These are phyloP conservation scores for Chloroclysta siterata DNA, from an alignment of 2,888 invertebrate genomes.

Conservation along the genomic window DNA sequence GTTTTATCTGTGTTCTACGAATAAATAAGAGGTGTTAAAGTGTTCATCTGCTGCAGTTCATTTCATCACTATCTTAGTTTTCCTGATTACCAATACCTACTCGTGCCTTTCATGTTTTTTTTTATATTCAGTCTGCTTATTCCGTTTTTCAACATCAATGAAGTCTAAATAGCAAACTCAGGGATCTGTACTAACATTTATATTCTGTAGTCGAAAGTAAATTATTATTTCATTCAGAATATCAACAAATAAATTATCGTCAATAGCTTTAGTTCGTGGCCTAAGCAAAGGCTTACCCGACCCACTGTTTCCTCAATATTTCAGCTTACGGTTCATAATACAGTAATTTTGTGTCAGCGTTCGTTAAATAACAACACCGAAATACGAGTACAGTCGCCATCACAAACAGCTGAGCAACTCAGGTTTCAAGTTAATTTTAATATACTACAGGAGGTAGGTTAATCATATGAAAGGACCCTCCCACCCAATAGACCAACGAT, in stretches of 20 bases:
- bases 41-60: no score
- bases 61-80: no score
- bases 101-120: no score
- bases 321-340: slow-evolving; percentile 37
- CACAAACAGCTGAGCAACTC: slow-evolving; percentile 25
- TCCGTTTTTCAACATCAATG: background rate
- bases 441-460: no score
- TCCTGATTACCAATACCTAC: no score
- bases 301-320: slow-evolving; percentile 35
- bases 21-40: no score
- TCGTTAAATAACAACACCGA: slow-evolving; percentile 35
- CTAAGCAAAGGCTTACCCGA: slow-evolving; percentile 33
- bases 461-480: no score
- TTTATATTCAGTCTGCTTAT: no score
- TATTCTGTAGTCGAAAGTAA: slow-evolving; percentile 14
- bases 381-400: slow-evolving; percentile 26
- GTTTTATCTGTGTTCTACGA: no score
- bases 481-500: no score
- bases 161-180: background rate
- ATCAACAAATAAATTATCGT: slow-evolving; percentile 32
- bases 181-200: background rate
- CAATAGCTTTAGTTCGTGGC: slow-evolving; percentile 30
- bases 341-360: slow-evolving; percentile 37
- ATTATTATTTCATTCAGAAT: slow-evolving; percentile 25
- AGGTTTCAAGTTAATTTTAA: background rate